Conservation (phyloP, 1,140 invertebrate genomes). For the Choristoneura fumiferana region DNA sequence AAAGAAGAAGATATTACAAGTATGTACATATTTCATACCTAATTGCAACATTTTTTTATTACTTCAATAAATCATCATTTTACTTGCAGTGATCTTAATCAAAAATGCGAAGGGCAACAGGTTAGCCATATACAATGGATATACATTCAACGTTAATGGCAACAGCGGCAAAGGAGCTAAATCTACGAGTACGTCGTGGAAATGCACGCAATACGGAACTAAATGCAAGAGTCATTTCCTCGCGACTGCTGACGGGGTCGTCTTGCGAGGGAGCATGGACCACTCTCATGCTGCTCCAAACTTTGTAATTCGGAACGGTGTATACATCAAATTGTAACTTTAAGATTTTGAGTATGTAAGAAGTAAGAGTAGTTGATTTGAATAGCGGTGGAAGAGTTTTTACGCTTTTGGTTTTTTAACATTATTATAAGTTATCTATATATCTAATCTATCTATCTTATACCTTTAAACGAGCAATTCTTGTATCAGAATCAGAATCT, state of each 20-base stretch:
- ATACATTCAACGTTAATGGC: background rate
- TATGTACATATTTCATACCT: too few relatives aligned
- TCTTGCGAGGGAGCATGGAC: background rate
- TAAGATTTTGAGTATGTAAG: too few relatives aligned
- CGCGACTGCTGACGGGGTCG: background rate
- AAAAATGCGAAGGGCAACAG: background rate
- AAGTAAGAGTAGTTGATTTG: too few relatives aligned
- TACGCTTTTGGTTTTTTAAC: too few relatives aligned
- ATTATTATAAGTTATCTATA: too few relatives aligned
- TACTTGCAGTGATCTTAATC: background rate
- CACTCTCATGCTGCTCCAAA: conserved; percentile 7
- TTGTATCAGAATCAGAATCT: too few relatives aligned
- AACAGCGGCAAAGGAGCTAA: background rate
- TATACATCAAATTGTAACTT: conserved; percentile 30
- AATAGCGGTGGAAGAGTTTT: too few relatives aligned
- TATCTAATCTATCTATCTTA: too few relatives aligned
- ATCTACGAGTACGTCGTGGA: conserved; percentile 19
- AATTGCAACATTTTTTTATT: too few relatives aligned
- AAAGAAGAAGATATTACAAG: too few relatives aligned
- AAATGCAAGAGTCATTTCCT: conserved; percentile 25
- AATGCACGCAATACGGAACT: conserved; percentile 23
- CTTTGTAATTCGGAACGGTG: conserved; percentile 24
- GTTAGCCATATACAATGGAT: background rate
- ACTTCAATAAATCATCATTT: too few relatives aligned
- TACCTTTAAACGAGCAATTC: too few relatives aligned